Base-by-base conservation (phyloP, 1,140 invertebrate genomes). In the Drosophila parvula region DNA sequence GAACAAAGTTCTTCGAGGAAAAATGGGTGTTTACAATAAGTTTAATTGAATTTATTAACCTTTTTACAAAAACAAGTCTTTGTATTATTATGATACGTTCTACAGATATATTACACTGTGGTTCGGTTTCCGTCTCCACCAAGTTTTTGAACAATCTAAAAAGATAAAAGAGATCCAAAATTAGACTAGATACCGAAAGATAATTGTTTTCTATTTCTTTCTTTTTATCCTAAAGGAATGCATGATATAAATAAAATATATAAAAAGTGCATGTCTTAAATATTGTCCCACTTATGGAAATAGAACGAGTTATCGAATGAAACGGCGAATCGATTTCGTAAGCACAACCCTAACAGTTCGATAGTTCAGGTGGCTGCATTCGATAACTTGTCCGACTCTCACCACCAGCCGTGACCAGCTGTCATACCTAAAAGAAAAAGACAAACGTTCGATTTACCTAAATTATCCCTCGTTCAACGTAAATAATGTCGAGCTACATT, bases 401-500 rank as follows among this genome's bases (percentile, higher is more conserved):
- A 77, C 41, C 82, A 14, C 71, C 63, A 81, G 22, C 60, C 28
- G 41, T 12, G 53, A 27, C 45, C 64, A 81, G 64, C 67, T 79
- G 67, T 77, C 83, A 86, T 79, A 86, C 67, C 76, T 64, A 83
- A 79, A 83, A 60, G 71, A 76, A 57, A 85, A 44, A 63, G 53
- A 48, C 22, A 53, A 50, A 62, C 53, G 45, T 63, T 28, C 36
- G 36, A 64, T 43, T 58, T 74, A 79, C 73, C 41, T 32, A 58
- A 74, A 78, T 63, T 73, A 79, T 28, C 22, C 38, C 50, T 30
- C 28, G 74, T 63, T 71, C 53, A 56, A 67, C 51, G 48, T 67
- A 76, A 85, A 92, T 59, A 55, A 92, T 92, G 91, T 60, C 91
- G 45, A 78, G 70, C 45, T 92, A 92, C 61, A 78, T 92, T 81